A percentile compares a stretch with the other conserved stretches of the same genome.
phyloP scores from a whole-genome alignment of 2,797 vertebrate species.

The Protosalanx chinensis region DNA sequence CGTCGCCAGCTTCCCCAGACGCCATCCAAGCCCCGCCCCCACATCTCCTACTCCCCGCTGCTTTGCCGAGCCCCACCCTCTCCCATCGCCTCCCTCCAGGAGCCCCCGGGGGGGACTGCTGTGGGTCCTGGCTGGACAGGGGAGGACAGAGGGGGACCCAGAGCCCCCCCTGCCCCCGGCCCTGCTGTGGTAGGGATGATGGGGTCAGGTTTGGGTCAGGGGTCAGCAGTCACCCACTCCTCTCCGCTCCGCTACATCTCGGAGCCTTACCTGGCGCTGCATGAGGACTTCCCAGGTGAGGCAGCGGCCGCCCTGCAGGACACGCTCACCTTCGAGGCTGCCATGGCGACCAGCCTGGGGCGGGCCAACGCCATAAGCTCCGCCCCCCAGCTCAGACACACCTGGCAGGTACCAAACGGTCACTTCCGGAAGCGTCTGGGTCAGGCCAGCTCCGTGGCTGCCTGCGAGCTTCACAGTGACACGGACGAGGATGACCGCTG shows the following conservation, averaged over 20 bases:
- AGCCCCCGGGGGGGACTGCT: slow-evolving; percentile 54
- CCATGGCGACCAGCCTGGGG: slow-evolving; percentile 88
- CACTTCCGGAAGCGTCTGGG: slow-evolving; percentile 87
- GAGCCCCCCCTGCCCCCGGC: slow-evolving; percentile 51
- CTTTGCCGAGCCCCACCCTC: slow-evolving; percentile 77
- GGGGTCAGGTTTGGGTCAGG: slow-evolving; percentile 58
- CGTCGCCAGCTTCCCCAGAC: slow-evolving; percentile 93
- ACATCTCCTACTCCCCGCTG: slow-evolving; percentile 92
- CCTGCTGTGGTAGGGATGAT: slow-evolving; percentile 57
- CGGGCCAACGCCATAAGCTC: slow-evolving; percentile 90
- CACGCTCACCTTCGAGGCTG: slow-evolving; percentile 93
- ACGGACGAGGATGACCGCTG: slow-evolving; percentile 96
- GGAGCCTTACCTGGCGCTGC: slow-evolving; percentile 90
- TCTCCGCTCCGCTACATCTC: slow-evolving; percentile 96
- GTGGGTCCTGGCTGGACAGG: slow-evolving; percentile 45
- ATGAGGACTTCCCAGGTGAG: slow-evolving; percentile 79
- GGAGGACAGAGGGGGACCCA: slow-evolving; percentile 69
- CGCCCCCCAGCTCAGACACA: slow-evolving; percentile 88
- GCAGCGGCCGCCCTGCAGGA: slow-evolving; percentile 82
- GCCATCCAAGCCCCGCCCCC: slow-evolving; percentile 88
- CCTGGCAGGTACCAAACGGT: slow-evolving; percentile 97
- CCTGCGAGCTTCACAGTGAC: slow-evolving; percentile 87
- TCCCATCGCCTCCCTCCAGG: slow-evolving; percentile 41
- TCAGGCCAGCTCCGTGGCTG: slow-evolving; percentile 71
- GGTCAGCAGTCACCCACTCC: slow-evolving; percentile 69